Evolutionary conservation across 2,113 vertebrate genomes (phyloP).

Genomic region (Melanerpes formicivorus): DNA sequence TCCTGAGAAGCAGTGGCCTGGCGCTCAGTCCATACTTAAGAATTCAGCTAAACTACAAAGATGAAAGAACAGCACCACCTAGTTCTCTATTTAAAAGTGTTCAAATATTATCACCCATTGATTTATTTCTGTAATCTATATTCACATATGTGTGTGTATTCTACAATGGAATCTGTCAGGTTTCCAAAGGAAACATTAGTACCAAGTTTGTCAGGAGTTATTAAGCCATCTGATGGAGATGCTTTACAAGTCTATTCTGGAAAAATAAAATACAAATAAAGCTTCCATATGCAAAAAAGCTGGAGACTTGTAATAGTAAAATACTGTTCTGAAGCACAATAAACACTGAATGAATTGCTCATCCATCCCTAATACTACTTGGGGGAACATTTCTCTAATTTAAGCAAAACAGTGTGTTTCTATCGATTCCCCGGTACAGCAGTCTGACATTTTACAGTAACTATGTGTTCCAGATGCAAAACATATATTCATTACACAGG

Average conservation of each 20-base stretch:
- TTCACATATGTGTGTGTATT: not conserved
- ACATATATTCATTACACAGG: not conserved
- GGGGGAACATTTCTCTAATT: not conserved
- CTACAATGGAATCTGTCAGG: not conserved
- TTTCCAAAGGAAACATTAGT: not conserved
- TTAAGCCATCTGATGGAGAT: not conserved
- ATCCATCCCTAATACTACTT: not conserved
- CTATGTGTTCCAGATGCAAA: not conserved
- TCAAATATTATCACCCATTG: conserved; percentile 49
- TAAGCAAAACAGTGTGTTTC: not conserved
- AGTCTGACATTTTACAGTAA: not conserved
- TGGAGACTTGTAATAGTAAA: not conserved
- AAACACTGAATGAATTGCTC: not conserved
- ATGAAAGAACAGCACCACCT: conserved; percentile 84
- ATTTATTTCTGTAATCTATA: conserved; percentile 44
- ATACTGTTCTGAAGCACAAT: not conserved
- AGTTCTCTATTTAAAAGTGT: conserved; percentile 74
- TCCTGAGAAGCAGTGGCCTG: conserved; percentile 9
- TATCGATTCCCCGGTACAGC: not conserved
- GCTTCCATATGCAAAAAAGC: not conserved
- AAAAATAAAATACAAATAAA: too few species aligned
- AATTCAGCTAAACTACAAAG: conserved; percentile 69
- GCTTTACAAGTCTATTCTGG: not conserved
- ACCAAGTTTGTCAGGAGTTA: conserved; percentile 12
- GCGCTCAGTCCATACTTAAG: conserved; percentile 42